Evolutionary conservation across 2,113 vertebrate genomes (phyloP).

Genomic region (Sphyrna mokarran): DNA sequence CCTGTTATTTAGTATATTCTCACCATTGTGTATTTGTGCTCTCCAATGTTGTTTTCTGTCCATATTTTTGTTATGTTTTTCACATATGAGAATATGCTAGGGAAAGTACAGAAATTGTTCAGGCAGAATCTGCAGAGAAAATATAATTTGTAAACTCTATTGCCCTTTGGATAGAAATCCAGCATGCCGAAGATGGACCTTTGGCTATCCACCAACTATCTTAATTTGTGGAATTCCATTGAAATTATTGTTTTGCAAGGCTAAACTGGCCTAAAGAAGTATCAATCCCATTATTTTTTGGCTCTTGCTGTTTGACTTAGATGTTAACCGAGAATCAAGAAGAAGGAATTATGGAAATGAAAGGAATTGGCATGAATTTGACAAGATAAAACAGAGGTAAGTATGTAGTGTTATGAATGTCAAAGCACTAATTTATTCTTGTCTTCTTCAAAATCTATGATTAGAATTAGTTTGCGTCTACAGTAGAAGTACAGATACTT

Average conservation of each 20-base stretch:
- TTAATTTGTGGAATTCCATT: not conserved
- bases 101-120: not conserved
- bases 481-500: not conserved
- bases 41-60: not conserved
- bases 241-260: not conserved
- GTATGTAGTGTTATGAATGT: too few relatives aligned
- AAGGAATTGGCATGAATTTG: not conserved
- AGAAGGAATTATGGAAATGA: not conserved
- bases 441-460: not conserved
- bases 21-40: not conserved
- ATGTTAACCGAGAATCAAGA: not conserved
- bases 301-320: conserved; percentile 5
- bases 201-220: not conserved
- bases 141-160: not conserved
- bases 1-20: not conserved
- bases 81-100: not conserved
- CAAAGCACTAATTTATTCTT: not conserved
- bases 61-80: not conserved
- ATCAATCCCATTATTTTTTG: not conserved
- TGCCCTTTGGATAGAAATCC: not conserved
- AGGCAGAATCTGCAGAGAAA: not conserved
- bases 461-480: not conserved
- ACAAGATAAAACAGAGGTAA: conserved; percentile 10
- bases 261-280: not conserved
- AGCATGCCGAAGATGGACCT: not conserved